A percentile compares a stretch with the other conserved stretches of the same genome.
phyloP scores from a whole-genome alignment of 1,140 invertebrate species.

The Heliconius melpomene region DNA sequence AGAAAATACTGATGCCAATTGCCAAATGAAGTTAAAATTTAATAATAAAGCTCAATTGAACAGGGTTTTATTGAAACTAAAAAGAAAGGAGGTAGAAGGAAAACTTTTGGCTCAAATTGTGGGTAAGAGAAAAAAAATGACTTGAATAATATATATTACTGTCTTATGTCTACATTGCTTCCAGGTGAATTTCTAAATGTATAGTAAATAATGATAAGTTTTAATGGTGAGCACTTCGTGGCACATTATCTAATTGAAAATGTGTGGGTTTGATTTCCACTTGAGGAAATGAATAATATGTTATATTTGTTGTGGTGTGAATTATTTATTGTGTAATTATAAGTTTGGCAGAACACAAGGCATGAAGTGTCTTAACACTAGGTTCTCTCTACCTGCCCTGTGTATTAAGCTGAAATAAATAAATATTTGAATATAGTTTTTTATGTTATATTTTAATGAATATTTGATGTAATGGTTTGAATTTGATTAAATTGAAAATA shows the following conservation, averaged over 20 bases:
- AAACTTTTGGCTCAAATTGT: conserved; percentile 29
- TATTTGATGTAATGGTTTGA: no score
- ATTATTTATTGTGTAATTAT: no score
- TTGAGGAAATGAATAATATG: background rate
- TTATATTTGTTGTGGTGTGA: no score
- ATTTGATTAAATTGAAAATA: no score
- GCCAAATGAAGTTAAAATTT: conserved; percentile 42
- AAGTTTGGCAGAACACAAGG: no score
- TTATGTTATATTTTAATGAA: no score
- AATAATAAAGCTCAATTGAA: conserved; percentile 33
- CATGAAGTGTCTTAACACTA: no score
- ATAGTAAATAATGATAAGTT: background rate
- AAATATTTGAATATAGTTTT: no score
- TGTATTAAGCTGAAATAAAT: no score
- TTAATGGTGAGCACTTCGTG: no score
- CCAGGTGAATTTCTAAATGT: background rate
- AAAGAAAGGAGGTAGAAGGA: conserved; percentile 36
- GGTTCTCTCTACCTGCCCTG: no score
- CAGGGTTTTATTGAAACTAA: conserved; percentile 31
- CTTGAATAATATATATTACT: background rate
- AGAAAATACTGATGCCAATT: conserved; percentile 29
- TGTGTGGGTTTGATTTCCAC: background rate
- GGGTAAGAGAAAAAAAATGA: conserved; percentile 13
- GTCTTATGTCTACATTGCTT: background rate
- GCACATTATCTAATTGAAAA: no score